A percentile compares a stretch with the other conserved stretches of the same genome.
Evolutionary conservation across 2,797 vertebrate genomes (phyloP).

Genomic region (Acanthornis magna): DNA sequence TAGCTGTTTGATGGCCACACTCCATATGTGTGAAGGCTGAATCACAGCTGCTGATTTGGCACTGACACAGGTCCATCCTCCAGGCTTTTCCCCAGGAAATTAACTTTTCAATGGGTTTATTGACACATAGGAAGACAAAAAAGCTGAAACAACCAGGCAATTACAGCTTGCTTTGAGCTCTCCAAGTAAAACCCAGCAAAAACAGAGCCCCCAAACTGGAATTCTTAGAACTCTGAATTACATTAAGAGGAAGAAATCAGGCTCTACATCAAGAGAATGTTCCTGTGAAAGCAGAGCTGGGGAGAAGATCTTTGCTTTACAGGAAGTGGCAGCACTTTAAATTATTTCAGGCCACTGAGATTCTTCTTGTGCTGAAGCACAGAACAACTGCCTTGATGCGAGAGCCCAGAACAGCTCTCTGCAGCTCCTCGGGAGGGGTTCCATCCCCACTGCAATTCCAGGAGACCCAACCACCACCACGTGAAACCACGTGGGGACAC

Average conservation of each 20-base stretch:
- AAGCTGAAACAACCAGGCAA: background rate
- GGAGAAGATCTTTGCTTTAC: background rate
- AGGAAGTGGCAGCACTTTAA: background rate
- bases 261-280: background rate
- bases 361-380: fast-evolving
- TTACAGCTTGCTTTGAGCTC: background rate
- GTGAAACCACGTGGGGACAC: background rate
- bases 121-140: background rate
- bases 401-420: background rate
- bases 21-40: background rate
- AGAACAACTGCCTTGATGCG: background rate
- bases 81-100: background rate
- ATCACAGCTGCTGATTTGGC: background rate
- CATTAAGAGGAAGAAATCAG: background rate
- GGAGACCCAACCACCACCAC: background rate
- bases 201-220: background rate
- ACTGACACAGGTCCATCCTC: background rate
- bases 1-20: background rate
- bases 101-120: background rate
- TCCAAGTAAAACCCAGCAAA: background rate
- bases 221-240: background rate
- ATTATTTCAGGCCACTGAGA: background rate
- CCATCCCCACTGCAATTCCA: background rate
- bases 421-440: fast-evolving
- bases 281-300: background rate